Evolutionary conservation across 2,113 vertebrate species (phyloP), one percentile per base, ranked within the genome.

Genomic region (Ivindomyrus marchei): DNA sequence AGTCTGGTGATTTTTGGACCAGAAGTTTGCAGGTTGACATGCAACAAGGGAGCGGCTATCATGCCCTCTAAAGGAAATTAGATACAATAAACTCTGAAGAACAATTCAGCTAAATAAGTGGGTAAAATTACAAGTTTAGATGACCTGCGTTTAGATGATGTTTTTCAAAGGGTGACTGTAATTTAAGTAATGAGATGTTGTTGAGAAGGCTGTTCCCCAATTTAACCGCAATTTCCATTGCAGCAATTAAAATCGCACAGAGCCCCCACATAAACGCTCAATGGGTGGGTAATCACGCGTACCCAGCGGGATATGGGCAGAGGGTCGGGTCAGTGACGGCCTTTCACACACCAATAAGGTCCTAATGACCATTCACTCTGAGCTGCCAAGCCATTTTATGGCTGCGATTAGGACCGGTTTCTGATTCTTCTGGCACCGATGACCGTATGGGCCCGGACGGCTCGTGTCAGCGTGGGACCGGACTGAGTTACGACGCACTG

Each of bases 211-310:
- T 80, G 74, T 42, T 42, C 36, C 31, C 17, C 13, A 80, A 80
- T 42, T 36, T 80, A 80, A 36, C 74, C 15, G 17, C 36, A 80
- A 77, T 42, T 42, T 80, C 74, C 15, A 19, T 21, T 80, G 74
- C 74, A 80, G 74, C 36, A 80, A 80, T 80, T 80, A 80, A 80
- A 80, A 80, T 80, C 36, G 13, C 74, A 80, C 74, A 80, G 74
- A 80, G 74, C 36, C 31, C 36, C 70, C 70, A 36, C 15, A 39
- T 42, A 80, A 80, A 17, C 1, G 13, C 74, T 80, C 31, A 77
- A 19, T 80, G 74, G 74, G 74, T 80, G 74, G 74, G 74, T 80
- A 80, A 80, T 80, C 74, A 80, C 74, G 31, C 36, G 2, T 80
- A 19, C 36, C 15, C 36, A 80, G 36, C 1, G 15, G 74, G 31